Evolutionary conservation across 2,888 invertebrate genomes (phyloP).

Genomic region (Elmis aenea): DNA sequence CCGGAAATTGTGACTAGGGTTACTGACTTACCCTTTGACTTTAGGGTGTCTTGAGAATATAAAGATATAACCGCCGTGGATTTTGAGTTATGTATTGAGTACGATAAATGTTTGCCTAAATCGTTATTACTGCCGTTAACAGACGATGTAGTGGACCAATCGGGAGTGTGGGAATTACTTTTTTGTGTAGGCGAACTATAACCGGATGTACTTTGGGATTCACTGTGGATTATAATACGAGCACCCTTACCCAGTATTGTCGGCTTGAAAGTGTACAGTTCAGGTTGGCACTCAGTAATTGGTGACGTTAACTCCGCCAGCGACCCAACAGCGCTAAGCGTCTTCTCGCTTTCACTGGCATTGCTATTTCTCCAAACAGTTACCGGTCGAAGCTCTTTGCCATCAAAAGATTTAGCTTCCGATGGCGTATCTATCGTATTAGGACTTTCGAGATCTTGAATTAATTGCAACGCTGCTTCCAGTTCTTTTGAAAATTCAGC

Average conservation of each 20-base stretch:
- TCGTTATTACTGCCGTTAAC: slow-evolving; percentile 42
- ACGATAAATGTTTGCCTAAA: slow-evolving; percentile 38
- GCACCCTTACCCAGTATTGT: slow-evolving; percentile 39
- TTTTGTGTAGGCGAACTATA: slow-evolving; percentile 48
- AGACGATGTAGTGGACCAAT: slow-evolving; percentile 46
- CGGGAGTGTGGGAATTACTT: slow-evolving; percentile 37
- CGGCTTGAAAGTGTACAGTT: slow-evolving; percentile 37
- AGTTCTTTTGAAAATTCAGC: slow-evolving; percentile 49
- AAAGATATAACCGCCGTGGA: slow-evolving; percentile 46
- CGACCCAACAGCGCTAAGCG: slow-evolving; percentile 45
- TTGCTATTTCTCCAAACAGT: slow-evolving; percentile 43
- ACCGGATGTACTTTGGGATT: slow-evolving; percentile 50
- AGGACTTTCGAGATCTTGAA: slow-evolving; percentile 50
- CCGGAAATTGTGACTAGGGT: slow-evolving; percentile 45
- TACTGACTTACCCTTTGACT: slow-evolving; percentile 42
- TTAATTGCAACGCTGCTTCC: slow-evolving; percentile 49
- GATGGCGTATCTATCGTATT: slow-evolving; percentile 48
- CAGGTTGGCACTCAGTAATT: slow-evolving; percentile 36
- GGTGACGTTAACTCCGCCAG: slow-evolving; percentile 43
- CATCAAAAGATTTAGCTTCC: slow-evolving; percentile 36
- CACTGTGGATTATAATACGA: slow-evolving; percentile 40
- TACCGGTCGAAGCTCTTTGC: slow-evolving; percentile 32
- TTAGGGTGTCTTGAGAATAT: slow-evolving; percentile 30
- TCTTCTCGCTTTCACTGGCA: slow-evolving; percentile 43
- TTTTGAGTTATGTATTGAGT: slow-evolving; percentile 46